These are phyloP conservation scores for Sardina pilchardus DNA, from an alignment of 2,113 vertebrate species.

Conservation along the genomic window DNA sequence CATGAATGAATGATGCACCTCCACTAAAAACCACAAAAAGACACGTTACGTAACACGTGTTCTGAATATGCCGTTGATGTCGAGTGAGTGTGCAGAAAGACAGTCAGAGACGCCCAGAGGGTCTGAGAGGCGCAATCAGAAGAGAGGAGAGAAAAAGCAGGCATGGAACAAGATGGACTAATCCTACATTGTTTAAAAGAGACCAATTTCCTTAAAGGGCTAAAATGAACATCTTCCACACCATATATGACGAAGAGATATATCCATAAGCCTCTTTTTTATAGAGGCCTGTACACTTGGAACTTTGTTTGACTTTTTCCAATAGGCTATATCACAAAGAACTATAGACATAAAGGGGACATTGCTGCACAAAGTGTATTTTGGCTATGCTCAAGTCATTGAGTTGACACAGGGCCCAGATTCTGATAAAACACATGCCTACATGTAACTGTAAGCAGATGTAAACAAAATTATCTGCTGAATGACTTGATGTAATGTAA, in stretches of 20 bases:
- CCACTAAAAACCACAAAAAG: not conserved
- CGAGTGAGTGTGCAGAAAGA: not conserved
- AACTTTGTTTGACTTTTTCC: not conserved
- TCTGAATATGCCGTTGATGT: not conserved
- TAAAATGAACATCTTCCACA: not conserved
- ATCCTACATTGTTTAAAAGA: not conserved
- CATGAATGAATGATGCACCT: not conserved
- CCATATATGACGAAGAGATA: not conserved
- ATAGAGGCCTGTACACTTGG: not conserved
- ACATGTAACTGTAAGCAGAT: not conserved
- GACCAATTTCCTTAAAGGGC: not conserved
- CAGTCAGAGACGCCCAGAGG: not conserved
- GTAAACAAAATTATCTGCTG: not conserved
- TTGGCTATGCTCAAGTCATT: not conserved
- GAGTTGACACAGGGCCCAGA: not conserved
- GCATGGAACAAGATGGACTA: not conserved
- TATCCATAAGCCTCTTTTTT: not conserved
- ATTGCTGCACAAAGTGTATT: not conserved
- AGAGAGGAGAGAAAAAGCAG: slow-evolving; percentile 3
- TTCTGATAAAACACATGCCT: not conserved
- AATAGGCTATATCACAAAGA: not conserved
- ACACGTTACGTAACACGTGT: not conserved
- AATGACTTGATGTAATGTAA: not conserved
- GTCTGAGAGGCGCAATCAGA: not conserved
- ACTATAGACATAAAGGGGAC: not conserved